Percentiles rank a stretch among this genome's conserved stretches.
These are phyloP conservation scores for Pangasius macronema DNA, from an alignment of 2,797 vertebrate species.

Conservation along the genomic window DNA sequence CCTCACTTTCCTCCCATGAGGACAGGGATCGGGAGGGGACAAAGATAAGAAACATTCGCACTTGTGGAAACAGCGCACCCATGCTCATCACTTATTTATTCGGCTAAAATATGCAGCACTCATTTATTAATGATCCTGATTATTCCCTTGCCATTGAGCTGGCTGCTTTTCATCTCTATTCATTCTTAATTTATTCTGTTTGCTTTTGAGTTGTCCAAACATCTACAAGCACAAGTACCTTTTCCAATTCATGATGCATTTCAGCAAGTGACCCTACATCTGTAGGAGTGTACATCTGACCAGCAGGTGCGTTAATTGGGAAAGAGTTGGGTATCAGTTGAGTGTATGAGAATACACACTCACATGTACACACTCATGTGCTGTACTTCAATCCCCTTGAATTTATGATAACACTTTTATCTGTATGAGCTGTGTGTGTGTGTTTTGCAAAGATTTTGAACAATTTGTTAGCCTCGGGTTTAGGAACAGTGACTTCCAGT, in stretches of 20 bases:
- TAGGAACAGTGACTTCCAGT: no score
- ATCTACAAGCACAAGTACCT: neutral
- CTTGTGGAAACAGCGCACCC: neutral
- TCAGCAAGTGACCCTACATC: no score
- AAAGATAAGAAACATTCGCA: neutral
- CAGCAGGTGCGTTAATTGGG: neutral
- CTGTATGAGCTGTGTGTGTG: neutral
- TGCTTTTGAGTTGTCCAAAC: neutral
- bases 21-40: neutral
- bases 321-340: no score
- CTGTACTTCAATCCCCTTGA: neutral
- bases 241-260: neutral
- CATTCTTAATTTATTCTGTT: neutral
- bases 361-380: neutral
- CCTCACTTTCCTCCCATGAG: neutral
- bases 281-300: neutral
- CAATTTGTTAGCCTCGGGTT: neutral
- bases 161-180: constrained; percentile 24
- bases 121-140: constrained; percentile 31
- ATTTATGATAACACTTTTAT: neutral
- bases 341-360: neutral
- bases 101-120: constrained; percentile 21
- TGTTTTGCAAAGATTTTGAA: constrained; percentile 7
- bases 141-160: constrained; percentile 11
- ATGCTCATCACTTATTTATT: constrained; percentile 28